phyloP scores from a whole-genome alignment of 2,797 vertebrate genomes.

The Antennarius maculatus region DNA sequence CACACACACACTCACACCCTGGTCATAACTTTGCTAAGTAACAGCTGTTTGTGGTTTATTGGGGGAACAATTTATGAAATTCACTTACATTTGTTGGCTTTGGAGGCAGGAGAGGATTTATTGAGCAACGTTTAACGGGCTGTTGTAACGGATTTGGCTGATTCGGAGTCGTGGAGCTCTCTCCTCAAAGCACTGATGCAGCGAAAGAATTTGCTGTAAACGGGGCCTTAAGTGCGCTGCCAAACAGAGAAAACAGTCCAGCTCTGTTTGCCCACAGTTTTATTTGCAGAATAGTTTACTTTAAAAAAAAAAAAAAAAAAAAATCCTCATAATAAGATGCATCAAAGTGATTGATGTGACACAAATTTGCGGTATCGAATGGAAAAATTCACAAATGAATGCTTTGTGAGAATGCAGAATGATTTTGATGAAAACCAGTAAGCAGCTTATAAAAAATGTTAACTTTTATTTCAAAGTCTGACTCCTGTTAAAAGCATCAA shows the following conservation, averaged over 20 bases:
- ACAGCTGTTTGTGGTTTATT: slow-evolving; percentile 64
- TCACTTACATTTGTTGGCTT: slow-evolving; percentile 52
- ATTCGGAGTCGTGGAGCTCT: slow-evolving; percentile 15
- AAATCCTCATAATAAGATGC: slow-evolving; percentile 12
- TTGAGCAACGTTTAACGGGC: slow-evolving; percentile 56
- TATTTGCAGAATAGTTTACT: slow-evolving; percentile 20
- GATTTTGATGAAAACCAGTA: slow-evolving; percentile 15
- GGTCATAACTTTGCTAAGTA: slow-evolving; percentile 44
- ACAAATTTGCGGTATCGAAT: slow-evolving; percentile 14
- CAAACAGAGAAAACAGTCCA: slow-evolving; percentile 15
- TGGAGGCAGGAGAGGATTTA: slow-evolving; percentile 32
- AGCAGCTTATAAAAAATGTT: not conserved
- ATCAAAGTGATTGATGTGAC: slow-evolving; percentile 8
- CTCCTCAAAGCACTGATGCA: slow-evolving; percentile 16
- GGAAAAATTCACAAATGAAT: not conserved
- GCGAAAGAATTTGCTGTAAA: slow-evolving; percentile 11
- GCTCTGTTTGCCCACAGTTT: slow-evolving; percentile 1
- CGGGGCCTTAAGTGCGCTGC: slow-evolving; percentile 6
- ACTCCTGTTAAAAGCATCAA: slow-evolving; percentile 20
- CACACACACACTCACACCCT: slow-evolving; percentile 14
- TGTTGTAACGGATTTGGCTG: slow-evolving; percentile 39
- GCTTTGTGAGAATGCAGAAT: slow-evolving; percentile 8
- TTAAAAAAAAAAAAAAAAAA: too few species aligned
- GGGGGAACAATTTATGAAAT: slow-evolving; percentile 62
- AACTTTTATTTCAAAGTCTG: not conserved